Evolutionary conservation across 2,797 vertebrate species (phyloP).

Genomic region (Brachymystax lenok): DNA sequence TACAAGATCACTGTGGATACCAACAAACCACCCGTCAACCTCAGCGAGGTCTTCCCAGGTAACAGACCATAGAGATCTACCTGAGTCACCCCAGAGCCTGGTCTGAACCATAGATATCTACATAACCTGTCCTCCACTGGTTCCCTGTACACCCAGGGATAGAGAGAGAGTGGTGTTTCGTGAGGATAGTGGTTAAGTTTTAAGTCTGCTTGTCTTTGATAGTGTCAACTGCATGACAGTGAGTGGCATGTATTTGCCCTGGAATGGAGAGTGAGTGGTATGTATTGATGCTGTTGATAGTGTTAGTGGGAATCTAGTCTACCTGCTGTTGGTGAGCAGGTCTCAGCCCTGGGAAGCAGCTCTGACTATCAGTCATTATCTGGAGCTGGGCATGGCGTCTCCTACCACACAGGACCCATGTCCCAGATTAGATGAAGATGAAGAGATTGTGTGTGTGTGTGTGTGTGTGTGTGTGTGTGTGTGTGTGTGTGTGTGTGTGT

Average conservation of each 20-base stretch:
- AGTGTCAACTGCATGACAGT: background rate
- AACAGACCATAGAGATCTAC: conserved; percentile 25
- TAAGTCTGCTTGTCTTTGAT: too few species aligned
- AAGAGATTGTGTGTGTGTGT: background rate
- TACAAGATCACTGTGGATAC: conserved; percentile 95
- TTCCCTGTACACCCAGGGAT: background rate
- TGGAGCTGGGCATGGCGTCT: conserved; percentile 13
- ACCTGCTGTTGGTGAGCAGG: conserved; percentile 6
- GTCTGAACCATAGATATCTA: background rate
- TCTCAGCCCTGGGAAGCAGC: conserved; percentile 7
- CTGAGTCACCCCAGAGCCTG: background rate
- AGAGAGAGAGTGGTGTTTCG: background rate
- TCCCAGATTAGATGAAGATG: background rate
- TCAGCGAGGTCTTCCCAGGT: conserved; percentile 88
- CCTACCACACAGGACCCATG: conserved; percentile 9
- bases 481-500: conserved; percentile 1
- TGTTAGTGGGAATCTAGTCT: background rate
- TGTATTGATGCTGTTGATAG: background rate
- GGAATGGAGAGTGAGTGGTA: background rate
- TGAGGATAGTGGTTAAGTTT: background rate
- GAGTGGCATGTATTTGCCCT: background rate
- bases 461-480: background rate
- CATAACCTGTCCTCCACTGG: background rate
- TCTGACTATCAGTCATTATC: conserved; percentile 7
- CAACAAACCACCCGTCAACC: conserved; percentile 89